Evolutionary conservation across 2,888 invertebrate species (phyloP), one percentile per base, ranked within the genome.

Genomic region (Drosophila antonietae): DNA sequence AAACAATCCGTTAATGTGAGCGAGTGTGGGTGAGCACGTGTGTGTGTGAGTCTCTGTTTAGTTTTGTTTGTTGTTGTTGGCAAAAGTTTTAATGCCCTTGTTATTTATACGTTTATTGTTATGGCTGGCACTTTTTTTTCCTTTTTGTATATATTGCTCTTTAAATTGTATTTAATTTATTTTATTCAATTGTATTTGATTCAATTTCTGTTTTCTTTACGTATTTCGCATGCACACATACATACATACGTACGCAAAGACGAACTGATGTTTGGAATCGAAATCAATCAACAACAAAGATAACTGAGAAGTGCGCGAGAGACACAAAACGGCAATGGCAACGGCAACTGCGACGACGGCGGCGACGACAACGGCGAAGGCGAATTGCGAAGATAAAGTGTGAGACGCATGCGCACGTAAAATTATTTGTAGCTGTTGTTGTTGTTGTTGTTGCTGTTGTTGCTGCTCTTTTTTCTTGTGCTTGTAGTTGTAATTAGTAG

Each of bases 271-370:
- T 78, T 69, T 61, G 60, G 37, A 79, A 58, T 61, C 67, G 56
- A 73, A 79, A 81, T 79, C 78, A 78, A 79, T 79, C 78, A 79
- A 70, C 78, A 78, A 63, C 67, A 69, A 59, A 69, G 64, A 65
- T 69, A 75, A 60, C 46, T 56, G 53, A 20, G 46, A 41, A 56
- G 61, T 46, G 58, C 51, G 47, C 62, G 62, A 41, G 65, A 61
- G 60, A 55, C 57, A n/a, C 62, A 33, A 66, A 59, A 53, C 33
- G 47, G 20, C 47, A 64, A 61, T 52, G 62, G 43, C 18, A 53
- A 68, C 35, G 52, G 44, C 47, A 28, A 56, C 37, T 12, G 14
- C 44, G 8, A 33, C 56, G 35, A 55, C 41, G 51, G 41, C 43
- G 60, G 3, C 41, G 9, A 23, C 51, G 60, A 2, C 14, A 39